These are phyloP conservation scores for Drosophila littoralis DNA, from an alignment of 1,140 invertebrate genomes.

Conservation along the genomic window DNA sequence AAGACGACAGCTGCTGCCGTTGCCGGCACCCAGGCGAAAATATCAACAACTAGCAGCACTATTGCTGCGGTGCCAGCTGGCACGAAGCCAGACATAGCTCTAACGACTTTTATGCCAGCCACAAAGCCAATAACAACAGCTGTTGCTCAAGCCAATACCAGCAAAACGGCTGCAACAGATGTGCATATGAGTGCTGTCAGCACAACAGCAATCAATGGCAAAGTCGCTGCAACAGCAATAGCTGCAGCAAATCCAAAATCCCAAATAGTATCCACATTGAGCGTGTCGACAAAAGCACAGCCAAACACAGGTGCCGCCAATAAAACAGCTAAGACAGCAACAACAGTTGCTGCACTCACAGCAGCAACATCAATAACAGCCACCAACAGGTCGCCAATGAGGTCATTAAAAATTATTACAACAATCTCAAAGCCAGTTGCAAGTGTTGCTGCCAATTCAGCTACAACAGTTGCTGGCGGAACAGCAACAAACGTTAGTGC, in stretches of 20 bases:
- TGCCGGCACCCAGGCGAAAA: conserved; percentile 5
- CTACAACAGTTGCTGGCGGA: conserved; percentile 13
- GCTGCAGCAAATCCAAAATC: conserved; percentile 15
- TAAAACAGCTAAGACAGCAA: conserved; percentile 13
- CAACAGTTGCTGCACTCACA: conserved; percentile 18
- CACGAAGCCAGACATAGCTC: conserved; percentile 34
- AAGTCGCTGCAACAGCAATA: conserved; percentile 15
- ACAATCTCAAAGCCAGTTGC: conserved; percentile 17
- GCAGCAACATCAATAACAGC: conserved; percentile 5
- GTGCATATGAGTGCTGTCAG: conserved; percentile 6
- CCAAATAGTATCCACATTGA: conserved; percentile 15
- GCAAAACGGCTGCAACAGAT: conserved; percentile 21
- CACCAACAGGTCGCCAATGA: conserved; percentile 20
- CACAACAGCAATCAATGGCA: conserved; percentile 28
- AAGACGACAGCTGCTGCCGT: conserved; percentile 19
- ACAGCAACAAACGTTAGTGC: conserved; percentile 29
- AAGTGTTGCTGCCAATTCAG: conserved; percentile 19
- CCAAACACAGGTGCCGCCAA: conserved; percentile 29
- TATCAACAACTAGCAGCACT: conserved; percentile 22
- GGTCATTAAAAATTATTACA: conserved; percentile 10
- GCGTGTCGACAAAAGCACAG: conserved; percentile 10
- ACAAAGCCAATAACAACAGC: conserved; percentile 28
- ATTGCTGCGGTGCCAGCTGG: conserved; percentile 41
- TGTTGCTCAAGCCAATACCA: conserved; percentile 18
- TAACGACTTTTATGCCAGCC: conserved; percentile 43